These are phyloP conservation scores for Leucophora obtusa DNA, from an alignment of 2,888 invertebrate species.

Conservation along the genomic window DNA sequence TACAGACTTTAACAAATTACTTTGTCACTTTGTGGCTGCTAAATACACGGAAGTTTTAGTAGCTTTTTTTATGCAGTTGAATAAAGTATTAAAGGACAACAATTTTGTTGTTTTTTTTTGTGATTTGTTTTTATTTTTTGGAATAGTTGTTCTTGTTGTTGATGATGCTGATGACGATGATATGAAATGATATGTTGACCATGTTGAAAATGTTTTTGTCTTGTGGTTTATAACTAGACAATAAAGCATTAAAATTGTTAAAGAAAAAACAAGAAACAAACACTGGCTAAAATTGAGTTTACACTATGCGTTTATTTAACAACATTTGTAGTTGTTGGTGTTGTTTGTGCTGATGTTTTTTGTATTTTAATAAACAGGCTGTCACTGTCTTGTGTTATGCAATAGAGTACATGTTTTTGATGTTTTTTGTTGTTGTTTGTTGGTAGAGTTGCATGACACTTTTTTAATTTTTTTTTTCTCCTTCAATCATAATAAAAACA, in stretches of 20 bases:
- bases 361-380: conserved; percentile 62
- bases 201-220: conserved; percentile 54
- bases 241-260: conserved; percentile 30
- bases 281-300: conserved; percentile 60
- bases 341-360: conserved; percentile 40
- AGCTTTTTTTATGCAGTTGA: conserved; percentile 7
- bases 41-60: conserved; percentile 62
- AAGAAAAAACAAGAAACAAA: conserved; percentile 9
- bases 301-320: conserved; percentile 60
- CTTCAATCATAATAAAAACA: conserved; percentile 55
- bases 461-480: conserved; percentile 4
- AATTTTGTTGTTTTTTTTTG: conserved; percentile 37
- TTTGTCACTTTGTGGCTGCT: conserved; percentile 62
- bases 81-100: conserved; percentile 44
- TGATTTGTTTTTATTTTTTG: background rate
- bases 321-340: conserved; percentile 31
- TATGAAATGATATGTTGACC: conserved; percentile 59
- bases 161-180: conserved; percentile 33
- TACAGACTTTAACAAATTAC: conserved; percentile 64
- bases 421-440: conserved; percentile 11
- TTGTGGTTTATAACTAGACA: conserved; percentile 55
- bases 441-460: conserved; percentile 12
- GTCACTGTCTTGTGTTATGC: conserved; percentile 53
- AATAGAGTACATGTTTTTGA: conserved; percentile 25
- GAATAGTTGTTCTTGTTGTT: conserved; percentile 19